Conservation (phyloP, 92 coral and sea anemone species). For the Paramuricea clavata region DNA sequence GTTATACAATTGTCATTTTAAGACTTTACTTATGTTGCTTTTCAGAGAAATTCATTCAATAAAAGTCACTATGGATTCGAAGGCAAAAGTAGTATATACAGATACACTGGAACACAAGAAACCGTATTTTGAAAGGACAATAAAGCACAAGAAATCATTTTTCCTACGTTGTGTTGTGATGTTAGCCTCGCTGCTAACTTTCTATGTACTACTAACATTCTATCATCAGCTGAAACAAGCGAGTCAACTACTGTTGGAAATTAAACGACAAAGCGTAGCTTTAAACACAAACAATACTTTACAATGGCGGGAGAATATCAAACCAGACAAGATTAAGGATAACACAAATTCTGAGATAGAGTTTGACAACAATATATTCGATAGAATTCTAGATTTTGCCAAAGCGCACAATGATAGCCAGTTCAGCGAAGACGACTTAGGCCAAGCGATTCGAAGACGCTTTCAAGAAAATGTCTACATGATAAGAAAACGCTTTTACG, state of each 20-base stretch:
- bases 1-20: background rate
- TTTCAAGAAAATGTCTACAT: conserved; percentile 39
- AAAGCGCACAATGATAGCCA: background rate
- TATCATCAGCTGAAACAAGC: background rate
- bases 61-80: background rate
- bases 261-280: background rate
- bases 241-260: background rate
- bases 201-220: background rate
- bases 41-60: no score
- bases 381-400: background rate
- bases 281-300: background rate
- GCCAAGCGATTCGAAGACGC: background rate
- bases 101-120: background rate
- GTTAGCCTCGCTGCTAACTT: background rate
- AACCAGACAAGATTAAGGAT: background rate
- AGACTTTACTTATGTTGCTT: background rate
- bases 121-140: background rate
- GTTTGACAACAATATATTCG: background rate
- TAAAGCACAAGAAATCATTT: background rate
- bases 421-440: background rate
- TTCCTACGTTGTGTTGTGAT: background rate
- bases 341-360: background rate
- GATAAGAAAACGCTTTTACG: conserved; percentile 20
- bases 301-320: background rate
- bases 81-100: background rate